These are phyloP conservation scores for Seira musarum DNA, from an alignment of 2,888 invertebrate species.

Conservation along the genomic window DNA sequence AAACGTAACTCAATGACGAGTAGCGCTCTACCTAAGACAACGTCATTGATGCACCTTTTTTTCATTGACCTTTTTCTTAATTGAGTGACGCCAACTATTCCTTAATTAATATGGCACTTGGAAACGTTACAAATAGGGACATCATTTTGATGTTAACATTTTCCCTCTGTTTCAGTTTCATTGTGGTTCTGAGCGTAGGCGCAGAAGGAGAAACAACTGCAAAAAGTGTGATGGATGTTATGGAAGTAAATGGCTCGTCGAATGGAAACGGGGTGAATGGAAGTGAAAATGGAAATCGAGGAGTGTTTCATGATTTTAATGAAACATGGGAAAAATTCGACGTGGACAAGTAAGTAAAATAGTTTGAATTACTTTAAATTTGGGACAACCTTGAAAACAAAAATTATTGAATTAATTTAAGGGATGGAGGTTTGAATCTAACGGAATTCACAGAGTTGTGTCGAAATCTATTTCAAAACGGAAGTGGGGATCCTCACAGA, in stretches of 20 bases:
- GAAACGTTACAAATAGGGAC: no score
- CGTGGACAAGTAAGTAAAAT: constrained; percentile 2
- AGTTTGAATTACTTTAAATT: not conserved
- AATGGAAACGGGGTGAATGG: not conserved
- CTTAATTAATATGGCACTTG: no score
- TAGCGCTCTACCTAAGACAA: no score
- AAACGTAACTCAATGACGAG: no score
- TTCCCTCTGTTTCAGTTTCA: no score
- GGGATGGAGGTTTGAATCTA: constrained; percentile 83
- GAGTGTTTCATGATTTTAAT: constrained; percentile 2
- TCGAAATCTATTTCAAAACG: constrained; percentile 88
- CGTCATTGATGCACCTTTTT: no score
- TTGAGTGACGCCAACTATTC: no score
- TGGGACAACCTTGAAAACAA: not conserved
- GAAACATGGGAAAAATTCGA: constrained; percentile 2
- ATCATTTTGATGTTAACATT: no score
- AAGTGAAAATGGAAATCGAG: not conserved
- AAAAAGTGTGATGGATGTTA: not conserved
- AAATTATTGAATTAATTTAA: constrained; percentile 70
- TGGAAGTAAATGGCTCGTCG: not conserved
- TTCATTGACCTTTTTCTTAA: no score
- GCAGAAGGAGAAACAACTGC: not conserved
- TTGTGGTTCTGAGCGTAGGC: no score
- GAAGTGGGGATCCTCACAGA: constrained; percentile 86
- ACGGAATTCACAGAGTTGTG: constrained; percentile 86